These are phyloP conservation scores for Tadarida brasiliensis DNA, from an alignment of 2,797 vertebrate genomes.

Conservation along the genomic window DNA sequence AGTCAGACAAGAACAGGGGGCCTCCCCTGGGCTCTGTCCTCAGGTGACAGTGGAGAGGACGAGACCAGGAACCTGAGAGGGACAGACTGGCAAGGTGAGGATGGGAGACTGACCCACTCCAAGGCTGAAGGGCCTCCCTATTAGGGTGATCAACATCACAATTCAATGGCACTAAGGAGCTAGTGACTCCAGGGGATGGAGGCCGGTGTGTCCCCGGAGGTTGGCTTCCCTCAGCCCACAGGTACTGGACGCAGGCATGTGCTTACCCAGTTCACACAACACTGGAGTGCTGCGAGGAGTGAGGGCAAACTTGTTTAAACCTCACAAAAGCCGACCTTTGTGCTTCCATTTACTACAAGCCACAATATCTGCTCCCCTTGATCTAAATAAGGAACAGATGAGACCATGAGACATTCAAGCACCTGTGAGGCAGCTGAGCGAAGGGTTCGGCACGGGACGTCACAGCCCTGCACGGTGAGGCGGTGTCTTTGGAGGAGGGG, in stretches of 20 bases:
- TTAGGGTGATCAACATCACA: neutral
- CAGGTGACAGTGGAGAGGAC: neutral
- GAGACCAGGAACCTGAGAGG: neutral
- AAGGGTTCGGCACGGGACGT: fast-evolving
- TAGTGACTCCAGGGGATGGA: neutral
- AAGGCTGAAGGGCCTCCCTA: neutral
- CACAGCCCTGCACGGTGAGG: neutral
- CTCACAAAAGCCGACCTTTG: slow-evolving; percentile 15
- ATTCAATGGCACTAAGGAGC: neutral
- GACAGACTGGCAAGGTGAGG: neutral
- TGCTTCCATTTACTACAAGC: slow-evolving; percentile 47
- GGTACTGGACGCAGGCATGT: neutral
- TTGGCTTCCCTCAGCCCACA: neutral
- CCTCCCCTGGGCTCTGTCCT: neutral
- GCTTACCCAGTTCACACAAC: slow-evolving; percentile 20
- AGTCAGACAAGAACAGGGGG: neutral
- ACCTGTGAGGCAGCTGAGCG: neutral
- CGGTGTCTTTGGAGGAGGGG: neutral
- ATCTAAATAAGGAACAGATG: slow-evolving; percentile 79
- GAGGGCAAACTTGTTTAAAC: neutral
- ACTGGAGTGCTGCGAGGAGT: neutral
- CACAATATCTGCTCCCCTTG: slow-evolving; percentile 74
- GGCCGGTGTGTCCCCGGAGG: neutral
- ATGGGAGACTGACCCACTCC: neutral
- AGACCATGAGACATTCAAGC: slow-evolving; percentile 72